Base-by-base conservation (phyloP, 2,797 vertebrate genomes). In the Pipistrellus pipistrellus region DNA sequence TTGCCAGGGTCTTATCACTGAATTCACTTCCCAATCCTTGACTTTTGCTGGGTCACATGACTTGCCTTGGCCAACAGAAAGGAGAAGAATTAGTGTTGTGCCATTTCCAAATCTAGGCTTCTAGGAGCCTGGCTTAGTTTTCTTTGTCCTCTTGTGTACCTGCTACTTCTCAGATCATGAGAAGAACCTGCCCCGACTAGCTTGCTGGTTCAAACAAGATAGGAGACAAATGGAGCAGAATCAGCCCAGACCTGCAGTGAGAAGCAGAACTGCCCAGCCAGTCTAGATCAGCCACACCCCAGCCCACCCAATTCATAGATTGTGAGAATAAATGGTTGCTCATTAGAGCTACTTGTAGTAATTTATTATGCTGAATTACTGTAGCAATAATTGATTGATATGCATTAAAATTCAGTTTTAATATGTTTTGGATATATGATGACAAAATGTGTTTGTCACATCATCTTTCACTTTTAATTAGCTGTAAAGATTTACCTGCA, bases 391-490 rank as follows among this genome's bases (percentile, higher is more conserved):
- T 41, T 86, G 46, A 55, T 51, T 69, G 64, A n/a, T 59, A 53
- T 0, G 73, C 15, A 21, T 30, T 86, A 69, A 93, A 83, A 66
- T 89, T 86, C 69, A 88, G 57, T 76, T 78, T 93, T 78, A 53
- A 89, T 53, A 77, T 75, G 20, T 76, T 8, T 44, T 59, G 32
- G 14, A 59, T 81, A 55, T 51, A 57, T 44, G 38, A 85, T 57
- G n/a, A 71, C 17, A 80, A 48, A 73, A 8, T 10, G 14, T 41
- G 9, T 46, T 57, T 7, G n/a, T 77, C 38, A 27, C n/a, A 51
- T 41, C 30, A 85, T 57, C 48, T 81, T 88, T 91, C 46, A 53
- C 41, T 90, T 82, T 92, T 46, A 53, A 35, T 72, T 55, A 57
- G 73, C 17, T 82, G 3, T 23, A 46, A 91, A 77, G 62, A 41